Base-by-base conservation (phyloP, 2,113 vertebrate species). In the Myrmecophaga tridactyla region DNA sequence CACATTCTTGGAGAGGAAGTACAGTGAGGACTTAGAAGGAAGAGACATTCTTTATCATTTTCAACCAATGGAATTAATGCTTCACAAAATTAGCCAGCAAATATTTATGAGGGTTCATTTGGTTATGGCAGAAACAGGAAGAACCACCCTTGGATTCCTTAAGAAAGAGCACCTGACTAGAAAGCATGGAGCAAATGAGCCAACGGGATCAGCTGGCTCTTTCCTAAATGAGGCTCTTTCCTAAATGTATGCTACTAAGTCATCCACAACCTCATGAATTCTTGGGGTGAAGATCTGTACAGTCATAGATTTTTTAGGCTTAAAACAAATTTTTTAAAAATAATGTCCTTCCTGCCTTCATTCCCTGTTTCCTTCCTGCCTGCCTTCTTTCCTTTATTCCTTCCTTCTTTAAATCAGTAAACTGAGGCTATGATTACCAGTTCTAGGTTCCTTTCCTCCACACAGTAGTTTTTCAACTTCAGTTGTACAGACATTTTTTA, bases 41-140 rank as follows among this genome's bases (percentile, higher is more conserved):
- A 58, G 46, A 73, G 18, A 63, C 6, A 36, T 48, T 85, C 29
- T 86, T 75, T 39, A 65, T 67, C 67, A 31, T 83, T 95, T 94
- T 63, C 72, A 82, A 65, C 46, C 88, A 94, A 25, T 36, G 6
- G 17, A 94, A 62, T 80, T 63, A 91, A 83, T 84, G 86, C 31
- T 5, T 89, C 56, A 84, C 43, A 89, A 96, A 97, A 75, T 75
- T 25, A 53, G 11, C 36, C 41, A 77, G 41, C 23, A 89, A 81
- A 77, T 25, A 83, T 34, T 41, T 72, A 62, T 0, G 6, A 60
- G 18, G 60, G 27, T 77, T 94, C 11, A 62, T n/a, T n/a, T 89
- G 46, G 3, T 46, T 60, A 84, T 48, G 34, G 48, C 21, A 94
- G 43, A 92, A 93, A 81, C 39, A 65, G n/a, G 41, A 70, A 89